These are phyloP conservation scores for Meriones unguiculatus DNA, from an alignment of 2,113 vertebrate genomes.

Conservation along the genomic window DNA sequence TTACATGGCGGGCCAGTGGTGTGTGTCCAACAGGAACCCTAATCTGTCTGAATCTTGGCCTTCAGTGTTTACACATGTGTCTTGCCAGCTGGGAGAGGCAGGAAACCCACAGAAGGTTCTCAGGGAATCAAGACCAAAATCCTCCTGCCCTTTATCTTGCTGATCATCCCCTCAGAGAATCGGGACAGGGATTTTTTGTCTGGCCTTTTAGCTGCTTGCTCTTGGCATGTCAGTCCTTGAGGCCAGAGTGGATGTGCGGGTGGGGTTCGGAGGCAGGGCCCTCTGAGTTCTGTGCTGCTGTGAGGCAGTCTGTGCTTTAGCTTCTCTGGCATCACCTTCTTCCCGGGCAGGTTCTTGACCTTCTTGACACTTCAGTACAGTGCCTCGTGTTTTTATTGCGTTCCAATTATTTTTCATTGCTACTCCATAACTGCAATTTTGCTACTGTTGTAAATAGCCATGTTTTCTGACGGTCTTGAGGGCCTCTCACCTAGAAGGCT, in stretches of 20 bases:
- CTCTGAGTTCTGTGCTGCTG: accelerated
- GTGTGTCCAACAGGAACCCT: background rate
- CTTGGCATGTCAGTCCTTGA: accelerated
- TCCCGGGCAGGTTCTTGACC: background rate
- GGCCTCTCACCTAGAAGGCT: background rate
- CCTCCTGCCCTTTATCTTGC: conserved; percentile 3
- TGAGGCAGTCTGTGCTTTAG: background rate
- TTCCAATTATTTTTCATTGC: background rate
- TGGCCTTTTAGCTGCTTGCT: conserved; percentile 33
- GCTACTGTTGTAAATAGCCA: background rate
- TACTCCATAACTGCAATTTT: background rate
- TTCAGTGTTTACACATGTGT: conserved; percentile 38
- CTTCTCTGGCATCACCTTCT: background rate
- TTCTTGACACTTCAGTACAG: background rate
- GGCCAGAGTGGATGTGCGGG: background rate
- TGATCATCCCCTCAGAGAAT: background rate
- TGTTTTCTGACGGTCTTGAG: background rate
- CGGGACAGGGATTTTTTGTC: background rate
- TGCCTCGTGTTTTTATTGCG: background rate
- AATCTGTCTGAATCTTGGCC: conserved; percentile 62
- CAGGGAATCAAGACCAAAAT: conserved; percentile 6
- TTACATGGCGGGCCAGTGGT: background rate
- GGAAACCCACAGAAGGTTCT: conserved; percentile 50
- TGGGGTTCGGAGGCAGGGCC: background rate
- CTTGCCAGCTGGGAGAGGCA: conserved; percentile 67